Conservation (phyloP, 2,113 vertebrate species). For the Lepisosteus oculatus region DNA sequence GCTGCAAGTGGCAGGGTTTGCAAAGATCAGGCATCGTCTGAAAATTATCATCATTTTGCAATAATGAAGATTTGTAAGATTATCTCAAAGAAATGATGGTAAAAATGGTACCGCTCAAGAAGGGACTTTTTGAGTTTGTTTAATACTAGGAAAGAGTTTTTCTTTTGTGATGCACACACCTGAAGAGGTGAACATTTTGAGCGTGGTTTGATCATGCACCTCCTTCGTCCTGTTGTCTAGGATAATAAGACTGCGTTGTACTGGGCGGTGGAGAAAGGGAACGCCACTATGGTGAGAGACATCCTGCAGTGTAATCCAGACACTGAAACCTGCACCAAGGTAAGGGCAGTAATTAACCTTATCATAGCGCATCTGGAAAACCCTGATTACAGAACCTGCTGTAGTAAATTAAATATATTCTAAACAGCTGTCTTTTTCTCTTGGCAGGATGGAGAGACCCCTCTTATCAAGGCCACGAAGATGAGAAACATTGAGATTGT, state of each 20-base stretch:
- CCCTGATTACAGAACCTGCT: too few species aligned
- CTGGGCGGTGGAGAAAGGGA: conserved; percentile 97
- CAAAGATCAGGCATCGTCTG: too few species aligned
- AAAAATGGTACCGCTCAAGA: too few species aligned
- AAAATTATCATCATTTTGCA: too few species aligned
- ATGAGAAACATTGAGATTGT: conserved; percentile 98
- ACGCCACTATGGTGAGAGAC: conserved; percentile 92
- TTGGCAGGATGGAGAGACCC: conserved; percentile 87
- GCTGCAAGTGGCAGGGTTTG: too few species aligned
- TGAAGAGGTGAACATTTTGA: too few species aligned
- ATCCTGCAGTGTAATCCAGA: conserved; percentile 96
- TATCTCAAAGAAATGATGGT: too few species aligned
- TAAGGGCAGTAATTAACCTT: conserved; percentile 37
- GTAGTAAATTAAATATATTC: not conserved
- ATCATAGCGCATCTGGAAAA: not conserved
- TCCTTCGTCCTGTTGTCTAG: conserved; percentile 47
- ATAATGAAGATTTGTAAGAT: too few species aligned
- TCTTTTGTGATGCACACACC: too few species aligned
- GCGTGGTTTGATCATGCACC: too few species aligned
- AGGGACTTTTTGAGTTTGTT: too few species aligned
- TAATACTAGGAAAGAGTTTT: too few species aligned
- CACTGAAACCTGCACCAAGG: conserved; percentile 94
- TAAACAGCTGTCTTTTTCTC: conserved; percentile 12
- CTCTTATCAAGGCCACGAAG: conserved; percentile 96
- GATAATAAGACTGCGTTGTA: conserved; percentile 96